These are phyloP conservation scores for Hemithea aestivaria DNA, from an alignment of 2,888 invertebrate genomes.

Conservation along the genomic window DNA sequence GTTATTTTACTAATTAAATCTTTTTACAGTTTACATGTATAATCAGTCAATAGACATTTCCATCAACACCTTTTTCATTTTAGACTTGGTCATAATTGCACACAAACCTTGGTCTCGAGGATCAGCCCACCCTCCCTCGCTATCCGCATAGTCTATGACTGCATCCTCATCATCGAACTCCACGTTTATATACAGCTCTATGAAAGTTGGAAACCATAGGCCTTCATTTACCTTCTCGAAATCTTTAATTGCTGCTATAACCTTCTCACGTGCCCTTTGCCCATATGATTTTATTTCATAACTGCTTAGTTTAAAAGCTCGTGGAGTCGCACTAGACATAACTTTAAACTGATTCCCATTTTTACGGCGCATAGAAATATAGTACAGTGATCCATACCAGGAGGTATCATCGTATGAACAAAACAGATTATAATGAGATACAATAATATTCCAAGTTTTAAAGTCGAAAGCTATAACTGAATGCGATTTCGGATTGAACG, in stretches of 20 bases:
- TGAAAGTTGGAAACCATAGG: slow-evolving; percentile 36
- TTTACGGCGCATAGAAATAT: slow-evolving; percentile 42
- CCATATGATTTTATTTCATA: too few relatives aligned
- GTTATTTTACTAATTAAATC: too few relatives aligned
- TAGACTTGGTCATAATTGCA: slow-evolving; percentile 40
- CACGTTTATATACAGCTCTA: slow-evolving; percentile 42
- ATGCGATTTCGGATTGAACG: slow-evolving; percentile 42
- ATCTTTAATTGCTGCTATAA: slow-evolving; percentile 21
- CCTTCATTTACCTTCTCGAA: slow-evolving; percentile 26
- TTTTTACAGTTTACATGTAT: too few relatives aligned
- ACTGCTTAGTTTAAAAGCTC: slow-evolving; percentile 35
- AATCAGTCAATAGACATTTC: slow-evolving; percentile 35
- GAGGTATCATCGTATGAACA: slow-evolving; percentile 50
- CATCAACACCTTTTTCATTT: slow-evolving; percentile 42
- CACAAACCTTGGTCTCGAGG: slow-evolving; percentile 47
- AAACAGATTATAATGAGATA: slow-evolving; percentile 49
- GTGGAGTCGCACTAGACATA: slow-evolving; percentile 39
- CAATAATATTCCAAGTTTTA: slow-evolving; percentile 46
- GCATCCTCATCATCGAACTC: slow-evolving; percentile 39
- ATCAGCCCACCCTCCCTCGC: slow-evolving; percentile 50
- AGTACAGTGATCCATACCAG: slow-evolving; percentile 48
- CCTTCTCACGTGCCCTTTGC: too few relatives aligned
- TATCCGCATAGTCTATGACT: slow-evolving; percentile 39
- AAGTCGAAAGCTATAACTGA: slow-evolving; percentile 47
- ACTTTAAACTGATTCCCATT: slow-evolving; percentile 44